Base-by-base conservation (phyloP, 2,113 vertebrate genomes). In the Siniperca knerii region DNA sequence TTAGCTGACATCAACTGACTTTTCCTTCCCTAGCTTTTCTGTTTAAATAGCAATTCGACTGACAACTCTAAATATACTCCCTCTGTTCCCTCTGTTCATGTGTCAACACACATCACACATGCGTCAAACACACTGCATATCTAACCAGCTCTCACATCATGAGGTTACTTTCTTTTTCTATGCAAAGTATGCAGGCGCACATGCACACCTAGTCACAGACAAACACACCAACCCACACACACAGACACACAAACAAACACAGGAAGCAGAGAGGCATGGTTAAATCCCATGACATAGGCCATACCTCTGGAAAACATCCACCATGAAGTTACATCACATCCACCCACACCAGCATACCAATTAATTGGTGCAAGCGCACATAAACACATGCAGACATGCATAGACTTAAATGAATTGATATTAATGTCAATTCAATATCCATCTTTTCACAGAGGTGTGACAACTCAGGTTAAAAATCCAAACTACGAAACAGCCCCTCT, bases 11-110 rank as follows among this genome's bases (percentile, higher is more conserved):
- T 69, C 44, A 72, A 48, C 35, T 74, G 33, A 82, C 55, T 62
- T 50, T 57, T 25, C 25, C 9, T 61, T 57, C 35, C 25, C 9
- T 61, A 18, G 23, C 50, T 58, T 89, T 72, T 79, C 65, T 52
- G 50, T 55, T 73, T 66, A 85, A 84, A 87, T 75, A 92, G 81
- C 66, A 52, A 29, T 69, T 72, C 1, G 55, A 81, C 48, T 69
- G 70, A 85, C 72, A 81, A 48, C 60, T 86, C 81, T 80, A 86
- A 89, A 87, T 42, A 87, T 58, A 86, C 40, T 60, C 79, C 55
- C 52, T 50, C 66, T 81, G 71, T 78, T 87, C 55, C 48, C 55
- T 74, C 77, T 75, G 29, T 74, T 76, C 60, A 79, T 21, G 52
- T 84, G 71, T 71, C 65, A 79, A 54, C 64, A 77, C 61, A 84